These are phyloP conservation scores for Creontiades dilutus DNA, from an alignment of 2,888 invertebrate species.

Conservation along the genomic window DNA sequence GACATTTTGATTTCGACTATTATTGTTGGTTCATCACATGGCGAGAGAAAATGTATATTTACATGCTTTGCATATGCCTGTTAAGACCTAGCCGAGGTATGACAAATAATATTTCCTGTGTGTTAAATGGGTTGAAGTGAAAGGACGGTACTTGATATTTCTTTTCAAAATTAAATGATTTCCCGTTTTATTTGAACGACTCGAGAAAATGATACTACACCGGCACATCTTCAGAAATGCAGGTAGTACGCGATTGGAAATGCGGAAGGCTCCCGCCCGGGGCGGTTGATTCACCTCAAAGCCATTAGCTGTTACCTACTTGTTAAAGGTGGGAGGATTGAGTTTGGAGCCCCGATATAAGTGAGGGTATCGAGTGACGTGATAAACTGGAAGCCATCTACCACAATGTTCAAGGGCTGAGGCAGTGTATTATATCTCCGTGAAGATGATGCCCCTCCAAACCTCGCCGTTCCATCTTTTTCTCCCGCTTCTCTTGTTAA, in stretches of 20 bases:
- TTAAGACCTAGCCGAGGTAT: no score
- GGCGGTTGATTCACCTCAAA: background rate
- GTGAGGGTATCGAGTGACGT: slow-evolving; percentile 50
- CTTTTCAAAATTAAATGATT: no score
- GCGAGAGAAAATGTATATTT: no score
- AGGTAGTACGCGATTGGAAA: background rate
- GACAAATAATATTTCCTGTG: no score
- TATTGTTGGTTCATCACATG: no score
- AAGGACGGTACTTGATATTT: no score
- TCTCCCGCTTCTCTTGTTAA: slow-evolving; percentile 48
- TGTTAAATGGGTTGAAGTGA: no score
- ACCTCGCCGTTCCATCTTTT: slow-evolving; percentile 45
- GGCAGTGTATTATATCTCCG: slow-evolving; percentile 49
- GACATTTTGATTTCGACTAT: no score
- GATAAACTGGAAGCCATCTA: slow-evolving; percentile 52
- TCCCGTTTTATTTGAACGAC: no score
- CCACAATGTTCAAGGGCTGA: slow-evolving; percentile 35
- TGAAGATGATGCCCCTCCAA: slow-evolving; percentile 41
- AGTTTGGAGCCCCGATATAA: slow-evolving; percentile 20
- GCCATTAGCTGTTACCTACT: slow-evolving; percentile 12
- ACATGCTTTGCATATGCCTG: no score
- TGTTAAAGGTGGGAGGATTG: slow-evolving; percentile 14
- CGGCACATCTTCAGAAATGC: no score
- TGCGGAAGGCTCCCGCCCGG: background rate
- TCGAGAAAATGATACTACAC: no score